phyloP scores from a whole-genome alignment of 2,888 invertebrate species.

The Lathronympha strigana region DNA sequence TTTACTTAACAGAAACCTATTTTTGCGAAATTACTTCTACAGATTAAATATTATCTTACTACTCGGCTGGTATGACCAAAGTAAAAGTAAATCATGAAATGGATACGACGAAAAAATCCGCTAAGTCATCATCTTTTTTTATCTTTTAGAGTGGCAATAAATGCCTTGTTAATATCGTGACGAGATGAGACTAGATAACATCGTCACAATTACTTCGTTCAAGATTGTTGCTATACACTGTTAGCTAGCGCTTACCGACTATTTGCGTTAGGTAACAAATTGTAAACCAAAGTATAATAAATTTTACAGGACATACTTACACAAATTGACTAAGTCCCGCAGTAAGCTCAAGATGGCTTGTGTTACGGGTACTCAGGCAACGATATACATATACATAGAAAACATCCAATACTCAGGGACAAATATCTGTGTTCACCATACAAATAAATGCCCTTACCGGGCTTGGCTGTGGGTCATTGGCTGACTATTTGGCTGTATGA shows the following conservation, averaged over 20 bases:
- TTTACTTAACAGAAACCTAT: not conserved
- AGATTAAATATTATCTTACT: not conserved
- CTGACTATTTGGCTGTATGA: too few species aligned
- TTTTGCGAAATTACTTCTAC: not conserved
- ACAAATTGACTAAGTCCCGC: too few species aligned
- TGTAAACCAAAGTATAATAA: too few species aligned
- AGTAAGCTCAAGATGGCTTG: too few species aligned
- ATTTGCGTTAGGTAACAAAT: not conserved
- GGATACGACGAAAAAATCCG: slow-evolving; percentile 57
- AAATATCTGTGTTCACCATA: too few species aligned
- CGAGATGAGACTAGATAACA: slow-evolving; percentile 67
- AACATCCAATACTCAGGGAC: too few species aligned
- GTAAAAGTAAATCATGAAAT: slow-evolving; percentile 34
- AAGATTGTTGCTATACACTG: slow-evolving; percentile 32
- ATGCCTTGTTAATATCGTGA: slow-evolving; percentile 74
- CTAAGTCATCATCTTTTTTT: slow-evolving; percentile 55
- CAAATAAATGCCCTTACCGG: too few species aligned
- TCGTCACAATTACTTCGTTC: slow-evolving; percentile 51
- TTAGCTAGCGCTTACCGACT: not conserved
- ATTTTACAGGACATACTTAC: not conserved
- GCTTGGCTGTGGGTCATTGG: too few species aligned
- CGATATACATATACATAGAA: too few species aligned
- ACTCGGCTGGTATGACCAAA: not conserved
- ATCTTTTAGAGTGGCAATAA: slow-evolving; percentile 55
- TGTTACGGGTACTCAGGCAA: too few species aligned